phyloP scores from a whole-genome alignment of 2,113 vertebrate species.

The Thamnophis sirtalis region DNA sequence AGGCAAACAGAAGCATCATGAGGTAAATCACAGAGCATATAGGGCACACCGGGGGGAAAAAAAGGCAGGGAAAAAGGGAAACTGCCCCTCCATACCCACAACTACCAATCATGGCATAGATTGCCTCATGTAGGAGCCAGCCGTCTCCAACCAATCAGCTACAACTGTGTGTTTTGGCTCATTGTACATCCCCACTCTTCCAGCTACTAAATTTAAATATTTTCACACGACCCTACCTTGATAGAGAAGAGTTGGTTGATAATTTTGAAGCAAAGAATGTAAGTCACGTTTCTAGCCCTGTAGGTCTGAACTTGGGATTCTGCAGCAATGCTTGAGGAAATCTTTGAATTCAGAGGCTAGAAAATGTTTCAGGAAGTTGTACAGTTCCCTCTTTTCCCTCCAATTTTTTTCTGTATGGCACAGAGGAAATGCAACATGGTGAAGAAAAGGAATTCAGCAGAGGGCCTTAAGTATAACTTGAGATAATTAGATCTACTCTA shows the following conservation, averaged over 20 bases:
- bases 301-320: neutral
- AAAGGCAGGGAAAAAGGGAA: neutral
- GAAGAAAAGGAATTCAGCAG: neutral
- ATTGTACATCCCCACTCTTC: neutral
- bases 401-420: neutral
- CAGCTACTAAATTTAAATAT: neutral
- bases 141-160: too few species aligned
- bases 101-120: too few species aligned
- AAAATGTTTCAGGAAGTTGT: neutral
- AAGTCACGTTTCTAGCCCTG: neutral
- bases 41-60: neutral
- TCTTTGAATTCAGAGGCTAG: neutral
- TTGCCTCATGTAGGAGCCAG: too few species aligned
- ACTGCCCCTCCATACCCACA: neutral
- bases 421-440: neutral
- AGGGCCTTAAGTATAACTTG: too few species aligned
- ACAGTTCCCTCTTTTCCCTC: neutral
- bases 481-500: neutral
- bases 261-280: neutral
- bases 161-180: neutral
- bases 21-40: too few species aligned
- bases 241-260: neutral
- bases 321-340: neutral
- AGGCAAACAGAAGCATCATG: neutral
- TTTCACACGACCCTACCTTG: neutral